Evolutionary conservation across 37 sponge, comb jelly and placozoan genomes (phyloP).

Genomic region (Bolinopsis microptera): DNA sequence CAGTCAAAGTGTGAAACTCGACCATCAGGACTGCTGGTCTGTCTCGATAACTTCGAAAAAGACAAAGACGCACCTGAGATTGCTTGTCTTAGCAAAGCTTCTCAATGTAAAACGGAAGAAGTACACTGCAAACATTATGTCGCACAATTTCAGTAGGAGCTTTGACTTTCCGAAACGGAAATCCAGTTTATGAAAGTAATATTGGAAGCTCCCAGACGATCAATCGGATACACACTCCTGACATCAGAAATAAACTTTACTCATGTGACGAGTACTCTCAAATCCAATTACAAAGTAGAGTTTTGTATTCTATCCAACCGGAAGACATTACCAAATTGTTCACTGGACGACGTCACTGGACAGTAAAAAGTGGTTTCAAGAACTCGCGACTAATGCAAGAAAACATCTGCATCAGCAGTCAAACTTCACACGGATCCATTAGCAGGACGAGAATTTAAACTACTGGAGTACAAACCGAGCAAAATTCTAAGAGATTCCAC

Average conservation of each 20-base stretch:
- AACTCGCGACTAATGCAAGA: not conserved
- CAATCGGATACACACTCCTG: not conserved
- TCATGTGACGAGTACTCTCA: not conserved
- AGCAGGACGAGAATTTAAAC: not conserved
- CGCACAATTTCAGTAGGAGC: too few species aligned
- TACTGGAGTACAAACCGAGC: not conserved
- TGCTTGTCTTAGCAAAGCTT: not conserved
- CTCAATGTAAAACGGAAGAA: too few species aligned
- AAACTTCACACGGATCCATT: not conserved
- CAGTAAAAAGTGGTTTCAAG: not conserved
- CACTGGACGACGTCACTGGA: not conserved
- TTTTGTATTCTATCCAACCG: not conserved
- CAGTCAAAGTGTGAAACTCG: not conserved
- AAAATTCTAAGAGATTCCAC: not conserved
- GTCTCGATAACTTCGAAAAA: not conserved
- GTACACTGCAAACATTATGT: too few species aligned
- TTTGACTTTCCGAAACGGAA: too few species aligned
- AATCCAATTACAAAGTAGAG: not conserved
- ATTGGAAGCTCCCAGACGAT: not conserved
- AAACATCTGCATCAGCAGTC: not conserved
- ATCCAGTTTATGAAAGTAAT: not conserved
- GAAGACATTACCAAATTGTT: not conserved
- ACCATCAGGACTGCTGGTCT: not conserved
- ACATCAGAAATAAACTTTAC: not conserved
- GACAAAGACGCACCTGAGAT: not conserved